Percentiles rank a stretch among this genome's conserved stretches.
Conservation (phyloP, 2,797 vertebrate species). For the Acanthiza pusilla region DNA sequence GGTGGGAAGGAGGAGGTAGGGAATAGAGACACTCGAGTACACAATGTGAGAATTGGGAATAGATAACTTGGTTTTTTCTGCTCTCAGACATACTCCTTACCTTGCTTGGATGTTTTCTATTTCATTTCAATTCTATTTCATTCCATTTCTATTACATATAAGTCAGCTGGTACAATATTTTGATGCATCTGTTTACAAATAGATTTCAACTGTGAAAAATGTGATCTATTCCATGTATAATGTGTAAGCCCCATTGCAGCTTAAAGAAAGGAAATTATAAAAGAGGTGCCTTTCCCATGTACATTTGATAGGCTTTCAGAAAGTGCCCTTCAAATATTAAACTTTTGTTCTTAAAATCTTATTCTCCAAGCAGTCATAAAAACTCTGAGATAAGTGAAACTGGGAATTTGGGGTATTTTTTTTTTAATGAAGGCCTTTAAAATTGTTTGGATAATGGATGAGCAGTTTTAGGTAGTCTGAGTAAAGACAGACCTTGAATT, state of each 20-base stretch:
- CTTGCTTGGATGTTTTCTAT: not conserved
- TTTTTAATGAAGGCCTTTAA: not conserved
- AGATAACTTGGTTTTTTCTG: not conserved
- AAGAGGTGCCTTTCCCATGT: not conserved
- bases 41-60: not conserved
- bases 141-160: not conserved
- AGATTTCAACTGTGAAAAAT: slow-evolving; percentile 26
- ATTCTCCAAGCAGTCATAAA: not conserved
- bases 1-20: not conserved
- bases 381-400: not conserved
- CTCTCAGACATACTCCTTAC: not conserved
- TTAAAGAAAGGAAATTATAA: not conserved
- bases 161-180: not conserved
- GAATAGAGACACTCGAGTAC: not conserved
- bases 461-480: not conserved
- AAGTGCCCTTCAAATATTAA: not conserved
- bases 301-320: not conserved
- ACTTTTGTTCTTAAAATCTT: not conserved
- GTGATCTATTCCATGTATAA: not conserved
- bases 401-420: not conserved
- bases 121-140: not conserved
- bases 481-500: slow-evolving; percentile 7
- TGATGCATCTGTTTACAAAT: not conserved
- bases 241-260: not conserved
- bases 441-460: slow-evolving; percentile 5